Evolutionary conservation across 2,797 vertebrate genomes (phyloP).

Genomic region (Cyprinella venusta): DNA sequence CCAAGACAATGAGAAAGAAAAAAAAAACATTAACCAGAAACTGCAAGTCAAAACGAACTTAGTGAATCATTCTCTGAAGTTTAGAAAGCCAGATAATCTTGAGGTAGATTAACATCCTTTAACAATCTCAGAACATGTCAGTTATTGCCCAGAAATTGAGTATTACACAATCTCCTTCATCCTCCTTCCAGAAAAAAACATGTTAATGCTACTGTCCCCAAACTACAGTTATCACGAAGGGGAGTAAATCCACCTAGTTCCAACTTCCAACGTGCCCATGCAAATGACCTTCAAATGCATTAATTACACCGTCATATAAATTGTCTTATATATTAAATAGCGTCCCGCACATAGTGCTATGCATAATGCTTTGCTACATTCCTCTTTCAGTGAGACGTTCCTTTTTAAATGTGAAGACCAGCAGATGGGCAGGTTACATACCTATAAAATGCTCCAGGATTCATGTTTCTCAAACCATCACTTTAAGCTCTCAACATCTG

Average conservation of each 20-base stretch:
- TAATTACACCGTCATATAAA: neutral
- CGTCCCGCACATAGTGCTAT: neutral
- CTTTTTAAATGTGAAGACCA: conserved; percentile 13
- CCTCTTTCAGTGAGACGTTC: neutral
- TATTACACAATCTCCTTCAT: conserved; percentile 22
- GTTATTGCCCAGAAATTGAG: conserved; percentile 19
- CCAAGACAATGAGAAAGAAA: conserved; percentile 23
- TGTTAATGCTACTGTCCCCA: neutral
- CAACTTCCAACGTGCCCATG: neutral
- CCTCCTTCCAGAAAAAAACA: neutral
- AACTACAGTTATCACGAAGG: neutral
- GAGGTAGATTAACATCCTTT: conserved; percentile 41
- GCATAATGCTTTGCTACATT: neutral
- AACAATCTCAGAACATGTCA: conserved; percentile 36
- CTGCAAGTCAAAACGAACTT: conserved; percentile 26
- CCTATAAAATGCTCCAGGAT: neutral
- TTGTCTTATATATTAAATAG: neutral
- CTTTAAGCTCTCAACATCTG: conserved; percentile 10
- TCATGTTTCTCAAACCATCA: conserved; percentile 25
- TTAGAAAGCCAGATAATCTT: conserved; percentile 35
- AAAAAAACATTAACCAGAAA: conserved; percentile 45
- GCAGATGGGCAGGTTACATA: conserved; percentile 17
- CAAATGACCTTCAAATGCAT: neutral
- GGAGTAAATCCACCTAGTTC: neutral
- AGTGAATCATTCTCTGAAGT: conserved; percentile 50